Conservation (phyloP, 1,140 invertebrate genomes). For the Drosophila sp. region DNA sequence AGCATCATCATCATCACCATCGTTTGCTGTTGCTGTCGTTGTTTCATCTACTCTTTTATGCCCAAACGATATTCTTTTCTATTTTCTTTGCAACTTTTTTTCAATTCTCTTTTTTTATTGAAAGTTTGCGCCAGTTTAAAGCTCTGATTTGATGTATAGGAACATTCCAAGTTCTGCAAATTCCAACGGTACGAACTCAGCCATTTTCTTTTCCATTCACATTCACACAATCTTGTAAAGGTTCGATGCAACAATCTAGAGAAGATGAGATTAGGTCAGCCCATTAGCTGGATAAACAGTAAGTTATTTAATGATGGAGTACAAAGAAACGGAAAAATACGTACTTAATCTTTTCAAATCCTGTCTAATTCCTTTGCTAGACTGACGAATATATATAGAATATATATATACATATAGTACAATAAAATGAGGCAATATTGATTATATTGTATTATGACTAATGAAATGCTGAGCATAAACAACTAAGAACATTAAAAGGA, state of each 20-base stretch:
- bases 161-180: slow-evolving; percentile 23
- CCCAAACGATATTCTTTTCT: slow-evolving; percentile 20
- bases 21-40: slow-evolving; percentile 32
- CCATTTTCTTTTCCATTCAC: slow-evolving; percentile 26
- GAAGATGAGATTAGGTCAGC: background rate
- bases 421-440: no score
- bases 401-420: no score
- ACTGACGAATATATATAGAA: no score
- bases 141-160: slow-evolving; percentile 53
- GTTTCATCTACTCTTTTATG: no score
- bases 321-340: no score
- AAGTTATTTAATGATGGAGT: no score
- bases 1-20: slow-evolving; percentile 36
- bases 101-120: slow-evolving; percentile 59
- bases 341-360: no score
- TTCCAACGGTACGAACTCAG: slow-evolving; percentile 21
- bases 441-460: no score
- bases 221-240: background rate
- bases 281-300: no score
- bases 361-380: no score
- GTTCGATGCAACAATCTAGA: background rate
- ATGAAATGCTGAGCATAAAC: no score
- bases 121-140: slow-evolving; percentile 72
- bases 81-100: slow-evolving; percentile 30
- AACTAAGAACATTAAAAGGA: no score